A percentile compares a stretch with the other conserved stretches of the same genome.
Conservation (phyloP, 1,140 invertebrate genomes). For the Steinernema khuongi region DNA sequence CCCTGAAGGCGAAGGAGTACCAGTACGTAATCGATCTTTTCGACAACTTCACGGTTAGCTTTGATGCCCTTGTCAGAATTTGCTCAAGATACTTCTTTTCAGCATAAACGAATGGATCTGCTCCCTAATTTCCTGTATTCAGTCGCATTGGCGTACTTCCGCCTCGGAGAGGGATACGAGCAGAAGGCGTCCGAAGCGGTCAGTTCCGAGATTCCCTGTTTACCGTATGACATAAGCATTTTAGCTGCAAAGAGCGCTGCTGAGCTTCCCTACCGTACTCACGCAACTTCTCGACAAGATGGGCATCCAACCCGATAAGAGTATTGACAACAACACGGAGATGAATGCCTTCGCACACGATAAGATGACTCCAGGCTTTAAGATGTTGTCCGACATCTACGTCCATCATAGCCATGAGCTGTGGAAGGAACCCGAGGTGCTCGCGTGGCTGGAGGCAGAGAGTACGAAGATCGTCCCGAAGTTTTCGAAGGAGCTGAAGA, state of each 20-base stretch:
- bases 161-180: slow-evolving; percentile 11
- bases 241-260: slow-evolving; percentile 17
- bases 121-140: slow-evolving; percentile 31
- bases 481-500: background rate
- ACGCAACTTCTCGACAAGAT: slow-evolving; percentile 24
- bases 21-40: slow-evolving; percentile 6
- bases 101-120: slow-evolving; percentile 17
- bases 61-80: background rate
- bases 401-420: slow-evolving; percentile 21
- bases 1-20: slow-evolving; percentile 29
- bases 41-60: background rate
- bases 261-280: slow-evolving; percentile 26
- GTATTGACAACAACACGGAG: slow-evolving; percentile 17
- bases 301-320: slow-evolving; percentile 26
- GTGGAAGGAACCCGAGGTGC: slow-evolving; percentile 23
- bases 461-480: slow-evolving; percentile 11
- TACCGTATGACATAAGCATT: background rate
- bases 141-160: slow-evolving; percentile 16
- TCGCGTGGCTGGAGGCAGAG: slow-evolving; percentile 20
- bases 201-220: background rate
- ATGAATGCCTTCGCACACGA: slow-evolving; percentile 14
- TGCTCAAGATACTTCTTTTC: background rate
- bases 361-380: slow-evolving; percentile 6
- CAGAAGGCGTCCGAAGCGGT: slow-evolving; percentile 9
- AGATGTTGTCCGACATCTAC: slow-evolving; percentile 23